Evolutionary conservation across 2,113 vertebrate species (phyloP), one percentile per base, ranked within the genome.

Genomic region (Trogon surrucura): DNA sequence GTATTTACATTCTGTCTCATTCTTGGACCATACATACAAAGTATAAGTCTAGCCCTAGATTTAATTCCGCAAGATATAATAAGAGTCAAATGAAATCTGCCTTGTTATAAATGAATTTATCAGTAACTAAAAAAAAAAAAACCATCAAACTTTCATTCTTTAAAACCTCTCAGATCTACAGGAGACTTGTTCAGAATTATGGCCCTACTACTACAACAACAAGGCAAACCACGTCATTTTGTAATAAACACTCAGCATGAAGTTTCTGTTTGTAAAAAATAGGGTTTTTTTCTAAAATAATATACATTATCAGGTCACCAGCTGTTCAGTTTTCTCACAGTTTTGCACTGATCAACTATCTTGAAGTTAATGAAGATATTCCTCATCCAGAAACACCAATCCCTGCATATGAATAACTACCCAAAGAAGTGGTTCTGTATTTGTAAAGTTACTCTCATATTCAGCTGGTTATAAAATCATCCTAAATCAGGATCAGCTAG

Each of bases 281-380:
- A 41, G 36, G 36, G 7, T 82, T 69, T n/a, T 94, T 82, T 60
- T 27, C 45, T 44, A 36, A 69, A 88, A 38, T 38, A 36, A 53
- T 74, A 50, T 16, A 53, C 9, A 17, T 36, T 0, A 45, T 56
- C 26, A 70, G 5, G 16, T 64, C 26, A 50, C 44, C 1, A 2
- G 2, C 45, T 41, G 5, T 47, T 91, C 45, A 36, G 5, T 47
- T 91, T 80, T 58, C 18, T 62, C 30, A 6, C 11, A 41, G 32
- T 89, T 95, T 67, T 84, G 48, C 2, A 12, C 25, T 80, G 21
- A 58, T 81, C 45, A 70, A 12, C 5, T 60, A 1, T 62, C 64
- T 36, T 78, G 47, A 62, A 84, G n/a, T 73, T 58, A 54, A 26
- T 53, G 15, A 80, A 77, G 23, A 51, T 56, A 57, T 29, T 77